Percentiles rank a stretch among this genome's conserved stretches.
phyloP scores from a whole-genome alignment of 2,113 vertebrate species.

The Anolis sagrei region DNA sequence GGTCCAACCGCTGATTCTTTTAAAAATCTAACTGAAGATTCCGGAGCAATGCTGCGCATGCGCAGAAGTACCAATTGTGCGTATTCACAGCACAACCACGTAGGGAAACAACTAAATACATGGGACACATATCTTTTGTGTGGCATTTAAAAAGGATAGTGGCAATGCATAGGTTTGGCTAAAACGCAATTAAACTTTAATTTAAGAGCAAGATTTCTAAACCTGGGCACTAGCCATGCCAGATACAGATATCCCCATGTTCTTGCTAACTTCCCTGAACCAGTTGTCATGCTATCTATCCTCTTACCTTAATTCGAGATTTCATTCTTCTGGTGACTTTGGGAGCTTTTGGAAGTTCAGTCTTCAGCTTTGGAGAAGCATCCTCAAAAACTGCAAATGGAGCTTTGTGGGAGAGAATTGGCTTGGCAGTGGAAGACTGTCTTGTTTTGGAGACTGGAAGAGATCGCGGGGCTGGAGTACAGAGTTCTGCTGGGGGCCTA shows the following conservation, averaged over 20 bases:
- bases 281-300: background rate
- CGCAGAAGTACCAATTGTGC: too few species aligned
- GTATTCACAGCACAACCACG: too few species aligned
- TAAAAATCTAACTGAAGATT: too few species aligned
- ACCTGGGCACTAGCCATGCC: background rate
- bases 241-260: background rate
- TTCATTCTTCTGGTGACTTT: slow-evolving; percentile 74
- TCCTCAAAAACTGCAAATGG: slow-evolving; percentile 87
- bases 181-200: background rate
- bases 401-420: slow-evolving; percentile 42
- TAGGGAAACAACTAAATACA: too few species aligned
- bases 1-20: too few species aligned
- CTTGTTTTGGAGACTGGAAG: slow-evolving; percentile 1
- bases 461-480: slow-evolving; percentile 67
- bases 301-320: slow-evolving; percentile 81
- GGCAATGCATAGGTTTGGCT: background rate
- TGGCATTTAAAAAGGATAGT: background rate
- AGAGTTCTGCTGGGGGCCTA: slow-evolving; percentile 5
- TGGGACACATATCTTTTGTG: background rate
- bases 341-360: slow-evolving; percentile 81
- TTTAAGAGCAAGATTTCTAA: background rate
- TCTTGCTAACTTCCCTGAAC: background rate
- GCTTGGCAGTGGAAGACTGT: slow-evolving; percentile 53
- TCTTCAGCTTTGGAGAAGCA: slow-evolving; percentile 49
- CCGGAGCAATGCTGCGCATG: too few species aligned